Evolutionary conservation across 2,888 invertebrate species (phyloP), one percentile per base, ranked within the genome.

Genomic region (Punctoribates punctum): DNA sequence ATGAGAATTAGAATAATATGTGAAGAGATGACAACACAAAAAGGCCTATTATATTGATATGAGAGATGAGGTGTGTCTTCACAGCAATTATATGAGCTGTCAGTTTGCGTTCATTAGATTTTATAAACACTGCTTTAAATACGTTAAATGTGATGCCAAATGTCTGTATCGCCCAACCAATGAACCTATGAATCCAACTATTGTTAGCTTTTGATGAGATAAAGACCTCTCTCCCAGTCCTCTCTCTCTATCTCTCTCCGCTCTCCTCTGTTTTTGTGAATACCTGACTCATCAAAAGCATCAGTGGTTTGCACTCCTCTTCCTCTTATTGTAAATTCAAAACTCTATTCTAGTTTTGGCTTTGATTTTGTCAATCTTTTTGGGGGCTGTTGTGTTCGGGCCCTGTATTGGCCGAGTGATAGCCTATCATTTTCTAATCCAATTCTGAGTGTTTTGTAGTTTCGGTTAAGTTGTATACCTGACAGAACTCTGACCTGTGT

Each of bases 341-440:
- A 54, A n/a, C 54, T 54, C 54, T 54, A 54, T 54, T 54, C 54
- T 54, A 54, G n/a, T 54, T 20, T 17, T 54, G n/a, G 54, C 17
- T 54, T 54, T 54, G 54, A 54, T 54, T 54, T 54, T 54, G 54
- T 54, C 54, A 54, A 54, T 54, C 54, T 54, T 17, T 6, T 17
- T 54, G 17, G 5, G 9, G 54, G 5, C 5, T n/a, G 8, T 11
- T 9, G 42, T 42, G 42, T 5, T 20, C 5, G 17, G 20, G 17
- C 8, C 8, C 20, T 11, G 54, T 54, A 54, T 54, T 54, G 8
- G n/a, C n/a, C n/a, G n/a, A 6, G 17, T 54, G 54, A 54, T 54
- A 54, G 54, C 9, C 54, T 54, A 54, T 54, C n/a, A 54, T 54
- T 54, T 54, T 54, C 54, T 54, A 54, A 54, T 54, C 54, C 20